A percentile compares a stretch with the other conserved stretches of the same genome.
Conservation (phyloP, 1,140 invertebrate genomes). For the Aphelenchoides besseyi region DNA sequence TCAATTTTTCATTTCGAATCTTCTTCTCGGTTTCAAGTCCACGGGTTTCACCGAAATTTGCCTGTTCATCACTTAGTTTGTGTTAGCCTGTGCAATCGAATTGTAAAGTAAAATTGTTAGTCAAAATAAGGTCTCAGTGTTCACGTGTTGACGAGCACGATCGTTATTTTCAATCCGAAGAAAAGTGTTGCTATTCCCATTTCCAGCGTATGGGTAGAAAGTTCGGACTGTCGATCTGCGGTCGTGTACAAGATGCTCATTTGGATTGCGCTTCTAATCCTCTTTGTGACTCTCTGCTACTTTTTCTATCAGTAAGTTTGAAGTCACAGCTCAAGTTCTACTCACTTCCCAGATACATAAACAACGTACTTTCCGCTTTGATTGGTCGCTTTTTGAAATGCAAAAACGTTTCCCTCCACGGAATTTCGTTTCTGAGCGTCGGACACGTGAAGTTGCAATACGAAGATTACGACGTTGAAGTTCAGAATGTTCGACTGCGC, state of each 20-base stretch:
- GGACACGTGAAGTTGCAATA: slow-evolving; percentile 35
- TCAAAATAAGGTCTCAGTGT: no score
- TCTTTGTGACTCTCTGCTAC: slow-evolving; percentile 2
- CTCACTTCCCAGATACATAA: slow-evolving; percentile 14
- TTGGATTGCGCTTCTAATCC: not conserved
- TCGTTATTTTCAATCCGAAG: no score
- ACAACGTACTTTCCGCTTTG: slow-evolving; percentile 15
- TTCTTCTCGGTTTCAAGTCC: not conserved
- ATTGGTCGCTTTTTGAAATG: slow-evolving; percentile 18
- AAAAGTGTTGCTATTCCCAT: no score
- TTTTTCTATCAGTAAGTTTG: slow-evolving; percentile 21
- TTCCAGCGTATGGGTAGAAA: no score
- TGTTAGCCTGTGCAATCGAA: no score
- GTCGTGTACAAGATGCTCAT: not conserved
- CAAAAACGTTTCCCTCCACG: slow-evolving; percentile 25
- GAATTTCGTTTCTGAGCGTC: slow-evolving; percentile 32
- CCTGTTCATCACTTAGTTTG: no score
- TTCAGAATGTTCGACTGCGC: slow-evolving; percentile 62
- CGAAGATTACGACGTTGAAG: slow-evolving; percentile 51
- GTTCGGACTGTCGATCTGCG: no score
- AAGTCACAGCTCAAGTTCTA: no score
- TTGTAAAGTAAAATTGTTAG: no score
- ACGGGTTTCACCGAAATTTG: not conserved
- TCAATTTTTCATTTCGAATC: no score
- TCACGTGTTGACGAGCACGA: no score